Conservation (phyloP, 2,888 invertebrate species). For the Caenorhabditis panamensis region DNA sequence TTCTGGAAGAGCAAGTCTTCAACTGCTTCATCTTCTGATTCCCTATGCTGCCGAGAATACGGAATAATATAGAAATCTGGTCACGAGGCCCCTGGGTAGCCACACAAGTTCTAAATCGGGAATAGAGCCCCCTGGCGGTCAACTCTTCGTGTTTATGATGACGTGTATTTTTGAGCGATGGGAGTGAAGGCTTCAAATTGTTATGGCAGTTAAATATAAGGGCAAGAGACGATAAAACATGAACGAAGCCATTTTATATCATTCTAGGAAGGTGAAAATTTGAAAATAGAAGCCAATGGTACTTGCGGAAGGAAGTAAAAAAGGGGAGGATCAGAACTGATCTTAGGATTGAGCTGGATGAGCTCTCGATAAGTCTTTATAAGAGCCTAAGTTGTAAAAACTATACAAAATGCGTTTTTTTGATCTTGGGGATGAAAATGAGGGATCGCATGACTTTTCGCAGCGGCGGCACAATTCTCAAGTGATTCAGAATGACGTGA, state of each 20-base stretch:
- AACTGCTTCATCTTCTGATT: not conserved
- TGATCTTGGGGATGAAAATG: too few relatives aligned
- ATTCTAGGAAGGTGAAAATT: not conserved
- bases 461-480: not conserved
- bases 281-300: not conserved
- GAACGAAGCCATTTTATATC: not conserved
- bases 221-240: not conserved
- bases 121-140: conserved; percentile 13
- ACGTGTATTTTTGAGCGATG: conserved; percentile 37
- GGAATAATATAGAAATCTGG: conserved; percentile 23
- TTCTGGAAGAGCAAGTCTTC: too few relatives aligned
- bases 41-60: not conserved
- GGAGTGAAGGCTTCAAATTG: conserved; percentile 3
- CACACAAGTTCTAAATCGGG: conserved; percentile 41
- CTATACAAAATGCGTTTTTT: too few relatives aligned
- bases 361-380: too few relatives aligned
- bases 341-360: not conserved
- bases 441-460: not conserved
- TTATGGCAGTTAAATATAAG: not conserved
- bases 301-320: not conserved
- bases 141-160: conserved; percentile 18
- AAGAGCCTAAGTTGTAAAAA: too few relatives aligned
- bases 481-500: conserved; percentile 13
- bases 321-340: not conserved
- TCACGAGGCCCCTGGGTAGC: conserved; percentile 15